Conservation (phyloP, 2,113 vertebrate genomes). For the Phylloscopus whistleri region DNA sequence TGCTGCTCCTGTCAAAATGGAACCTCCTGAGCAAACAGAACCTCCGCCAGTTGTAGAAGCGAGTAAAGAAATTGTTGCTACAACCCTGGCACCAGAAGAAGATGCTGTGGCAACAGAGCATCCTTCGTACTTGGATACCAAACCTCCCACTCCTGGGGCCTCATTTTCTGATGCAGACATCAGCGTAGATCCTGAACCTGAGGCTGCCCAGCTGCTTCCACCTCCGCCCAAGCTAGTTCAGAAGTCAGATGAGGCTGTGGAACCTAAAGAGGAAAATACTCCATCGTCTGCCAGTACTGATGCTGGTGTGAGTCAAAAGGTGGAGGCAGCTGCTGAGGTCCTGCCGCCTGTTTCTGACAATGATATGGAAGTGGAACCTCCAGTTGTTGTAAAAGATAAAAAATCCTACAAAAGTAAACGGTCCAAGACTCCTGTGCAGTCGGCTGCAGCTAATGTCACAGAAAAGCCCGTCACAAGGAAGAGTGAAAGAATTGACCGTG, state of each 20-base stretch:
- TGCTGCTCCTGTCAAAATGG: constrained; percentile 19
- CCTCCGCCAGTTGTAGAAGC: background rate
- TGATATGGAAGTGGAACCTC: constrained; percentile 76
- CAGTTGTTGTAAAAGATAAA: constrained; percentile 77
- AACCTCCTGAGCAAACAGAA: constrained; percentile 38
- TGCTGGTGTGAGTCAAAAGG: constrained; percentile 54
- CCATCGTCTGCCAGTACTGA: background rate
- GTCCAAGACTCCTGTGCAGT: constrained; percentile 76
- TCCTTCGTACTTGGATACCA: constrained; percentile 74
- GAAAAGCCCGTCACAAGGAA: constrained; percentile 92
- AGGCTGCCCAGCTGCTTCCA: constrained; percentile 39
- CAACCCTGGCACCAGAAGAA: constrained; percentile 50
- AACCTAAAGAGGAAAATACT: constrained; percentile 65
- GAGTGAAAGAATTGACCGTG: constrained; percentile 93
- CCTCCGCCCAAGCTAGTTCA: constrained; percentile 67
- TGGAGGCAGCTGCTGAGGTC: constrained; percentile 68
- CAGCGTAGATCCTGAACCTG: constrained; percentile 70
- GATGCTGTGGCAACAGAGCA: constrained; percentile 63
- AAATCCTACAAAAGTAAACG: constrained; percentile 91
- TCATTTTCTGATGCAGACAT: constrained; percentile 66
- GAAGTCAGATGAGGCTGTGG: constrained; percentile 64
- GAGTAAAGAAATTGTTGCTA: constrained; percentile 59
- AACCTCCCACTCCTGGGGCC: constrained; percentile 82
- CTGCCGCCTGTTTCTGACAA: constrained; percentile 74
- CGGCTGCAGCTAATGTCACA: constrained; percentile 36